Evolutionary conservation across 2,113 vertebrate genomes (phyloP).

Genomic region (Pyrgilauda ruficollis): DNA sequence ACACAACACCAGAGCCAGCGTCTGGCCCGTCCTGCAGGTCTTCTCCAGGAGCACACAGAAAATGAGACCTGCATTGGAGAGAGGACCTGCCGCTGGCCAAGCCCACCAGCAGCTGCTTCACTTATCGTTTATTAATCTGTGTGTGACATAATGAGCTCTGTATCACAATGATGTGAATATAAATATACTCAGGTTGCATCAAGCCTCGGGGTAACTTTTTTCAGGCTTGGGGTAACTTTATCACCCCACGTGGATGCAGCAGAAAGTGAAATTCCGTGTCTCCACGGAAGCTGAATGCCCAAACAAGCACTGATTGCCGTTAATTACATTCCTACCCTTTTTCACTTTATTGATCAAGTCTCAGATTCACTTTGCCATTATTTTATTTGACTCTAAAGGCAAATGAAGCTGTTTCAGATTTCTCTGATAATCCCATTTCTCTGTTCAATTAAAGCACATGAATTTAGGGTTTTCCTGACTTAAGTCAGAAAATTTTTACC

Average conservation of each 20-base stretch:
- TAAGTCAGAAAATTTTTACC: background rate
- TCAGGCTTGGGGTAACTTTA: background rate
- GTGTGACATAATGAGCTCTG: background rate
- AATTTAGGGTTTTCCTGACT: background rate
- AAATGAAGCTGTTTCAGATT: background rate
- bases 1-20: accelerated
- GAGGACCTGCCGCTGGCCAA: background rate
- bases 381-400: background rate
- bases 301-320: background rate
- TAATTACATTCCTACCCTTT: background rate
- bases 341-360: slow-evolving; percentile 25
- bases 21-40: background rate
- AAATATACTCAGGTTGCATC: no score
- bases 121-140: background rate
- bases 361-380: background rate
- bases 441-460: background rate
- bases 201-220: background rate
- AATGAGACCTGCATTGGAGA: accelerated
- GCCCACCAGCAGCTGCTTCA: background rate
- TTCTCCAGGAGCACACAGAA: accelerated
- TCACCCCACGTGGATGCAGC: background rate
- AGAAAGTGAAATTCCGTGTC: background rate
- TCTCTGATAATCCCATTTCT: background rate
- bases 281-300: background rate
- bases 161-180: background rate